Evolutionary conservation across 2,888 invertebrate genomes (phyloP).

Genomic region (Dryobotodes eremita): DNA sequence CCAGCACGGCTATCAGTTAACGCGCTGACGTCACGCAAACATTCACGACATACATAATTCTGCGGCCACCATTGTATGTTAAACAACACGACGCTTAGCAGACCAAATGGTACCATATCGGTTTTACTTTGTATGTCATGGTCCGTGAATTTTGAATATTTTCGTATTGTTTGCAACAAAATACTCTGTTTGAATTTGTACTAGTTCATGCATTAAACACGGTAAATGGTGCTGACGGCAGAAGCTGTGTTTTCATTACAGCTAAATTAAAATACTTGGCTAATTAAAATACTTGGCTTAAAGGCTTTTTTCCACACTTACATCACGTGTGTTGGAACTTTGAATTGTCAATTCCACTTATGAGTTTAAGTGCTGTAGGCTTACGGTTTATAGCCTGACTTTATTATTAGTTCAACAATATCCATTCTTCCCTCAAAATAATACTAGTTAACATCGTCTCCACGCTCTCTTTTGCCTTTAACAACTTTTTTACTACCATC

Average conservation of each 20-base stretch:
- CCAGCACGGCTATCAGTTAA: constrained; percentile 51
- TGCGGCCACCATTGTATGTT: constrained; percentile 61
- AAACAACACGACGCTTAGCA: constrained; percentile 54
- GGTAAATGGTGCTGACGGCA: constrained; percentile 12
- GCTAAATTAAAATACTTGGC: constrained; percentile 25
- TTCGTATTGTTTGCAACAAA: constrained; percentile 52
- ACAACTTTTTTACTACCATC: constrained; percentile 20
- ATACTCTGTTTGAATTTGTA: constrained; percentile 44
- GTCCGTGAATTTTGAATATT: constrained; percentile 59
- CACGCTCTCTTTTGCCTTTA: constrained; percentile 17
- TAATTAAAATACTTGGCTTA: constrained; percentile 28
- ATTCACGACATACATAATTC: constrained; percentile 61
- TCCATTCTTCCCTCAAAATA: constrained; percentile 23
- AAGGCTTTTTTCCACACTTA: constrained; percentile 20
- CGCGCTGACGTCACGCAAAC: constrained; percentile 56
- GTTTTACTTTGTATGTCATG: constrained; percentile 56
- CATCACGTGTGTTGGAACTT: constrained; percentile 27
- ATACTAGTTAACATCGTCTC: constrained; percentile 7
- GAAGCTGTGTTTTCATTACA: constrained; percentile 35
- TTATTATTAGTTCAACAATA: constrained; percentile 43
- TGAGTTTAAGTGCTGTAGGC: constrained; percentile 29
- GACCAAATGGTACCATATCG: constrained; percentile 59
- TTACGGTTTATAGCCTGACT: constrained; percentile 26
- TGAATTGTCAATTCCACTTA: constrained; percentile 32
- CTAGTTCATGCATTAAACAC: constrained; percentile 37